Conservation (phyloP, 2,888 invertebrate species). For the Heliconius sara region DNA sequence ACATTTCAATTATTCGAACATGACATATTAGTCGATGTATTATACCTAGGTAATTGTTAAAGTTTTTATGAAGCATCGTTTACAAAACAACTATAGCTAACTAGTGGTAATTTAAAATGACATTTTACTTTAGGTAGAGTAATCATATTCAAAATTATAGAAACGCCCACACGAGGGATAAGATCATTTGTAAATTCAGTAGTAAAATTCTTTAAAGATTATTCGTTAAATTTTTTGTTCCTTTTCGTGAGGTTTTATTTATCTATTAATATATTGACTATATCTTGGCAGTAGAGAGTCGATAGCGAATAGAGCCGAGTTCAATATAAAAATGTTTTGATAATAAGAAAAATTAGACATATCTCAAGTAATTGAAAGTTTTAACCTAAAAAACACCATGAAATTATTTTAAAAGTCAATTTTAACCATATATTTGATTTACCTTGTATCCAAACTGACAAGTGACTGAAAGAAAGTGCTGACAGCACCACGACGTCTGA, state of each 20-base stretch:
- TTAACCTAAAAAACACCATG: not conserved
- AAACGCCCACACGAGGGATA: constrained; percentile 7
- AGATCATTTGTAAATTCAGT: not conserved
- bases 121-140: constrained; percentile 46
- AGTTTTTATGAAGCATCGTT: constrained; percentile 36
- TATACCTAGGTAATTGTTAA: constrained; percentile 26
- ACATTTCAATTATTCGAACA: constrained; percentile 19
- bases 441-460: constrained; percentile 33
- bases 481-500: constrained; percentile 65
- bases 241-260: no score
- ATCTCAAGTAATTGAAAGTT: constrained; percentile 1
- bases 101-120: constrained; percentile 52
- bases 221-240: no score
- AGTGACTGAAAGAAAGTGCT: constrained; percentile 58
- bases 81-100: constrained; percentile 39
- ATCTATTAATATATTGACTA: no score
- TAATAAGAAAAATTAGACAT: not conserved
- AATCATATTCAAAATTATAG: constrained; percentile 30
- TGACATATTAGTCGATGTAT: not conserved
- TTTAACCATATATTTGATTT: constrained; percentile 35
- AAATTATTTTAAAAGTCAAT: constrained; percentile 23
- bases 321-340: not conserved
- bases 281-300: no score
- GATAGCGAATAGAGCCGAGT: no score
- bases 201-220: not conserved